phyloP scores from a whole-genome alignment of 2,888 invertebrate genomes.

The Hirudinaria manillensis region DNA sequence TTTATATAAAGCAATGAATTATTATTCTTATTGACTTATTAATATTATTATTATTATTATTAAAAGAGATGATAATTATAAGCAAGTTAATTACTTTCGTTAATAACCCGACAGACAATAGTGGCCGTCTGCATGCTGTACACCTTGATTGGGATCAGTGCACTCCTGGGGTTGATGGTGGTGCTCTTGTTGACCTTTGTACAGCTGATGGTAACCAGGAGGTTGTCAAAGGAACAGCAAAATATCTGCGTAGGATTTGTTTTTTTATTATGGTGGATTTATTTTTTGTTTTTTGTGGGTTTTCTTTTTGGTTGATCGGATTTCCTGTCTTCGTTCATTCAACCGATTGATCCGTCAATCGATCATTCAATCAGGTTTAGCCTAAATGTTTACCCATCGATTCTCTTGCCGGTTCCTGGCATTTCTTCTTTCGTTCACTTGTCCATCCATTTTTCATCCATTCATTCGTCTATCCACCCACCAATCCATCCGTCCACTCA shows the following conservation, averaged over 20 bases:
- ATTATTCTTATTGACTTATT: background rate
- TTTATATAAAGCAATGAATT: no score
- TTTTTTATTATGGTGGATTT: no score
- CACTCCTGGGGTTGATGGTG: constrained; percentile 69
- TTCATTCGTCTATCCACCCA: background rate
- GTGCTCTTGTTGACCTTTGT: constrained; percentile 69
- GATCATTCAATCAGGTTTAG: no score
- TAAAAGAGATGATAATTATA: background rate
- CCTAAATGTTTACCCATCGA: no score
- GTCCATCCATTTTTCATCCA: background rate
- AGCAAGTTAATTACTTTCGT: background rate
- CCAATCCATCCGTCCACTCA: background rate
- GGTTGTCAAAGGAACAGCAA: constrained; percentile 70
- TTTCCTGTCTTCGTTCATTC: no score
- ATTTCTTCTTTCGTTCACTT: background rate
- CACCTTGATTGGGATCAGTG: constrained; percentile 69
- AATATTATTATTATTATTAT: background rate
- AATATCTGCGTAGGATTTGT: constrained; percentile 51
- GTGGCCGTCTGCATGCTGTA: constrained; percentile 70
- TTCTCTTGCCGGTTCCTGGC: background rate
- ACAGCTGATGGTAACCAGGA: constrained; percentile 72
- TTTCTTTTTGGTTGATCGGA: background rate
- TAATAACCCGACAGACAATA: constrained; percentile 59
- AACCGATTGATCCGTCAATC: no score
- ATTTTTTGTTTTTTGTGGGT: background rate